These are phyloP conservation scores for Gymnogyps californianus DNA, from an alignment of 2,113 vertebrate genomes.

Conservation along the genomic window DNA sequence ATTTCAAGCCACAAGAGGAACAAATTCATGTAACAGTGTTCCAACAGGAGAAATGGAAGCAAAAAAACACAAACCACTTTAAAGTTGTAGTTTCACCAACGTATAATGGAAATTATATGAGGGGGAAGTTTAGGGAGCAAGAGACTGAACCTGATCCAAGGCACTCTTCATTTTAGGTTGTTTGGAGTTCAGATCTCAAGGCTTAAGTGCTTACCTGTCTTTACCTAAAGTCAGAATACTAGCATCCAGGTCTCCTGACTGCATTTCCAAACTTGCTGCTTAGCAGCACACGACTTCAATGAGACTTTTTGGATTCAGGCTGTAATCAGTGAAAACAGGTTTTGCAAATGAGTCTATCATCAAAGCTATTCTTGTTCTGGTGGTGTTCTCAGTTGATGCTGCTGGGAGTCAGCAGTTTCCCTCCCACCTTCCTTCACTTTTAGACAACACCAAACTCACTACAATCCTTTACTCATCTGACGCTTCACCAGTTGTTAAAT, in stretches of 20 bases:
- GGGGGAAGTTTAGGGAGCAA: not conserved
- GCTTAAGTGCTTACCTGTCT: not conserved
- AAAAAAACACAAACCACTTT: not conserved
- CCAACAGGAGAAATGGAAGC: not conserved
- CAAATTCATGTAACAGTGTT: not conserved
- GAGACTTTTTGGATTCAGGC: not conserved
- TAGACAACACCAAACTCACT: not conserved
- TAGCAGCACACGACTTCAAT: not conserved
- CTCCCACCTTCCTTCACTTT: not conserved
- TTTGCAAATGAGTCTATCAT: not conserved
- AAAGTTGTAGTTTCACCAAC: not conserved
- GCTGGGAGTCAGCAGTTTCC: not conserved
- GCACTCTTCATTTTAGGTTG: not conserved
- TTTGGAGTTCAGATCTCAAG: not conserved
- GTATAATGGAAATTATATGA: not conserved
- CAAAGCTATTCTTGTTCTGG: not conserved
- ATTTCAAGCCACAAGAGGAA: slow-evolving; percentile 4
- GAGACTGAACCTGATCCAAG: not conserved
- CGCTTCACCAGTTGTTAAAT: not conserved
- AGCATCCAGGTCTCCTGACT: not conserved
- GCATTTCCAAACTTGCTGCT: not conserved
- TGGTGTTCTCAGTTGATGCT: not conserved
- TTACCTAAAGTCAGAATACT: not conserved
- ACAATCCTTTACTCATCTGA: not conserved
- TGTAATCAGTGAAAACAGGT: not conserved